Evolutionary conservation across 2,797 vertebrate species (phyloP), one percentile per base, ranked within the genome.

Genomic region (Hirundo rustica): DNA sequence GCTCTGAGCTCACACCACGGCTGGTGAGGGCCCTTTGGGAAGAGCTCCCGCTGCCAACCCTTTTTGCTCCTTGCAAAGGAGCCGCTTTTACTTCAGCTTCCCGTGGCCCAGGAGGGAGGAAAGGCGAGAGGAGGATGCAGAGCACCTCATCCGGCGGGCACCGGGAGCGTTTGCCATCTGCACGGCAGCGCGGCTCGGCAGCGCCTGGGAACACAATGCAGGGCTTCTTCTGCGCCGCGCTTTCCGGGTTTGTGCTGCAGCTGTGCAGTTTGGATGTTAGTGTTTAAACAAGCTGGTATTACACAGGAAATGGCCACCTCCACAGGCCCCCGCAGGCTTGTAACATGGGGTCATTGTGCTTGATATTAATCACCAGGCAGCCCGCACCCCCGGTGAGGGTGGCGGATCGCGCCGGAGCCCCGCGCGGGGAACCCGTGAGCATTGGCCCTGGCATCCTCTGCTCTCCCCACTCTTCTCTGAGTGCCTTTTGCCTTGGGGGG

Each of bases 221-320:
- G 95, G 96, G 96, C 97, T 98, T 97, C 97, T 98, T 98, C 97
- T 97, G 97, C 97, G 88, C 94, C 55, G 34, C 38, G 95, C 97
- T 97, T 98, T 97, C 97, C 97, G 97, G 97, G 98, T 95, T 98
- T 98, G 97, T 96, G 97, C 97, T 98, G 98, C 97, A 98, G 98
- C 98, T 98, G 98, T 97, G 97, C 91, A 94, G 97, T 95, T 96
- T 94, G 97, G 97, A 95, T 97, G 97, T 97, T 97, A 98, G 97
- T 98, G 97, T 98, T 98, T 98, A 98, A 98, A 98, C 97, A 98
- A 98, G 98, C 98, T 98, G 98, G 98, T 98, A 98, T 98, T 98
- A 97, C 98, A 98, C 98, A 98, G 98, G 98, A 98, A 98, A 98
- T 82, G 97, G 98, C 98, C 97, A 97, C 98, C 97, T 98, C 97